Evolutionary conservation across 2,113 vertebrate species (phyloP), one percentile per base, ranked within the genome.

Genomic region (Gymnarchus niloticus): DNA sequence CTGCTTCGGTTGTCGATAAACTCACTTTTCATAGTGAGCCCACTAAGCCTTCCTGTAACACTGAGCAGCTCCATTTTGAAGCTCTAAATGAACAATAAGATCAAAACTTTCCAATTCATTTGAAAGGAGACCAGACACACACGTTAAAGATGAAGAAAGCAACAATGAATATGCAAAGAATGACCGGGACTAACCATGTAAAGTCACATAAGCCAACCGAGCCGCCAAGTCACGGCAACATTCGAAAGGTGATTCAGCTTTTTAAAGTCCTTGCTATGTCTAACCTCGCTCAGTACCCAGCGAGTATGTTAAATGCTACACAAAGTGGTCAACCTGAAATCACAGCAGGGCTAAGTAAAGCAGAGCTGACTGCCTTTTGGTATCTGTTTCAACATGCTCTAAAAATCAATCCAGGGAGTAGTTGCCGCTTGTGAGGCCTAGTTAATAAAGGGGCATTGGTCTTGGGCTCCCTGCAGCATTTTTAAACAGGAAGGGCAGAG

Each of bases 401-500:
- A 65, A 77, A n/a, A 49, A 49, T 84, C 44, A 65, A 56, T 84
- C 49, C 49, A 61, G 83, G 83, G 83, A 84, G 57, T 46, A n/a
- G 56, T 23, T 84, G 46, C 41, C 44, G 2, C 83, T 65, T 65
- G 57, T 54, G 23, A 77, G 86, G 87, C 88, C 85, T 57, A 33
- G 56, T 44, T 69, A 81, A 48, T 17, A 59, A 59, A 84, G 21
- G 85, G 65, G 33, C 14, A 54, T 54, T 80, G 56, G 85, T 84
- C 81, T 69, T 88, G 88, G 87, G 83, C 73, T 85, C 87, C 57
- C 86, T 83, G 84, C 91, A 91, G 87, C 92, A 87, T 49, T 69
- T 25, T 59, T 86, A 89, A 92, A 83, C 91, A 92, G 92, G 92
- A 94, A 94, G 91, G 91, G 92, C 89, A 91, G 90, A 89, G 90